Evolutionary conservation across 2,888 invertebrate genomes (phyloP).

Genomic region (Apotomis capreana): DNA sequence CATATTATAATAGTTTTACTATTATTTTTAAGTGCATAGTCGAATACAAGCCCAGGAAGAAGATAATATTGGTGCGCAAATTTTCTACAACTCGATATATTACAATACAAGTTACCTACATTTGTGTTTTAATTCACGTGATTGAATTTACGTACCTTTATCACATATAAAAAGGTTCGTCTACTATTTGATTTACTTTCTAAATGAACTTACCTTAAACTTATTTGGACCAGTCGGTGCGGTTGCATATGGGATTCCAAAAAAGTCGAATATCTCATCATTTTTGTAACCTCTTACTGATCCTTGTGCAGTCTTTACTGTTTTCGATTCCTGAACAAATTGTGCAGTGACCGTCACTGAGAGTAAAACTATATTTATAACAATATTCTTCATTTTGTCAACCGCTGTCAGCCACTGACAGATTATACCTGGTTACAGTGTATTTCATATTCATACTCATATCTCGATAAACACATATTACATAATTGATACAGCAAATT

Average conservation of each 20-base stretch:
- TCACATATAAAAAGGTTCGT: too few relatives aligned
- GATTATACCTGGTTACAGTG: not conserved
- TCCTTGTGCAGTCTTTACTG: constrained; percentile 2
- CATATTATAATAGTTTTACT: too few relatives aligned
- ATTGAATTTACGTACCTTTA: too few relatives aligned
- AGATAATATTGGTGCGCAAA: too few relatives aligned
- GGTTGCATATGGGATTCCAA: not conserved
- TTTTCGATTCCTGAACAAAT: not conserved
- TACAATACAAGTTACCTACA: too few relatives aligned
- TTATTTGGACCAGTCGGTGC: not conserved
- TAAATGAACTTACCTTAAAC: not conserved
- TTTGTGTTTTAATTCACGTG: too few relatives aligned
- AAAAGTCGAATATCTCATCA: not conserved
- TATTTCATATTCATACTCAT: not conserved
- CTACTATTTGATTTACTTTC: not conserved
- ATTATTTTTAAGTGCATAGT: too few relatives aligned
- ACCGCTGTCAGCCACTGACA: not conserved
- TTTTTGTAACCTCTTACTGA: constrained; percentile 9
- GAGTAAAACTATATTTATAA: not conserved
- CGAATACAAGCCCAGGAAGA: too few relatives aligned
- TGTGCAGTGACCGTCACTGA: not conserved
- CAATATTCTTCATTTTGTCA: not conserved
- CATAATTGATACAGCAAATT: too few relatives aligned
- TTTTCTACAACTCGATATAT: too few relatives aligned
- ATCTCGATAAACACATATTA: too few relatives aligned